Evolutionary conservation across 2,888 invertebrate genomes (phyloP).

Genomic region (Caenorhabditis uteleia): DNA sequence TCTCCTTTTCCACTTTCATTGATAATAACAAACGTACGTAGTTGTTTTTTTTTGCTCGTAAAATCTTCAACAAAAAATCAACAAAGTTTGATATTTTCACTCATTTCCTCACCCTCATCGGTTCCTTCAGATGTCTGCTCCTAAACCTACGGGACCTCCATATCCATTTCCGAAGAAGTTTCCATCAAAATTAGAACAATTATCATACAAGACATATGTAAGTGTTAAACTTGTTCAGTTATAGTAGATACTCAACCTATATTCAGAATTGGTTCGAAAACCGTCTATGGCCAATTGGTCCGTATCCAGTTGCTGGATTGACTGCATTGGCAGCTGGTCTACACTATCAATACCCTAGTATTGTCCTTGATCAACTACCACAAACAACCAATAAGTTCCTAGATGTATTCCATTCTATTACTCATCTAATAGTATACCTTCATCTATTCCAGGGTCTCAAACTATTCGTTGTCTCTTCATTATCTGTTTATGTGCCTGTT

Average conservation of each 20-base stretch:
- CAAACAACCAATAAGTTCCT: not conserved
- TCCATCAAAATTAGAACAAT: constrained; percentile 2
- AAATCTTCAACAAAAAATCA: no score
- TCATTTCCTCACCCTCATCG: no score
- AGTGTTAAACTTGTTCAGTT: no score
- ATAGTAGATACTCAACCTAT: constrained; percentile 8
- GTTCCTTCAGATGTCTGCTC: constrained; percentile 19
- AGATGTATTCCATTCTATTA: not conserved
- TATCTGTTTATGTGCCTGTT: constrained; percentile 23
- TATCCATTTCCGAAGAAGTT: not conserved
- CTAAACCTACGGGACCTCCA: not conserved
- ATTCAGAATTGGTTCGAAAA: constrained; percentile 51
- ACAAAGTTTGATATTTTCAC: no score
- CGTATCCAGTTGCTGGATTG: constrained; percentile 33
- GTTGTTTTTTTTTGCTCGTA: no score
- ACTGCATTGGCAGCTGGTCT: constrained; percentile 35
- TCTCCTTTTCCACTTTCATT: no score
- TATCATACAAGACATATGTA: constrained; percentile 40
- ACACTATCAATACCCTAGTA: constrained; percentile 30
- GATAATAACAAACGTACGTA: no score
- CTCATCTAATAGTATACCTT: not conserved
- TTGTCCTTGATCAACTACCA: not conserved
- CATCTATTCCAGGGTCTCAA: constrained; percentile 17
- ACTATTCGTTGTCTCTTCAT: constrained; percentile 14
- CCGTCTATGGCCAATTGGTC: constrained; percentile 46